Base-by-base conservation (phyloP, 1,140 invertebrate genomes). In the Pseudomyrmex sp. region DNA sequence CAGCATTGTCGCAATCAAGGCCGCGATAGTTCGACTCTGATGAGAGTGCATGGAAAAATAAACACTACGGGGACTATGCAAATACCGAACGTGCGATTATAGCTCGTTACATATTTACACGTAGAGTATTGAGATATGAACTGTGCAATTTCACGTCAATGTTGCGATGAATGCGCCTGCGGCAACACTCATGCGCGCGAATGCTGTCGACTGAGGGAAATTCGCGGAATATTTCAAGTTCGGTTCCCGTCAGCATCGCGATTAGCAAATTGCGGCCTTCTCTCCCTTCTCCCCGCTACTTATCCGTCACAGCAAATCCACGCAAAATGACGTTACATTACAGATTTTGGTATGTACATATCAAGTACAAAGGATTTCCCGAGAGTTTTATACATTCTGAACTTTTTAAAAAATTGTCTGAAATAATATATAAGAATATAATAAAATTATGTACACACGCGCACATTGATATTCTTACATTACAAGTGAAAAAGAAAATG, bases 151-250 rank as follows among this genome's bases (percentile, higher is more conserved):
- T 80, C 76, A 72, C 54, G 54, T 80, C 76, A 80, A 72, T 80
- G 66, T 61, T 80, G 56, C 76, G 59, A 59, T 23, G 76, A 72
- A 70, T 72, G 35, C 12, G 76, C 76, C 54, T 72, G 54, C 70
- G 79, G 61, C 35, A 52, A 48, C 70, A 63, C 13, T n/a, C 50
- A 52, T 82, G 23, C n/a, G 12, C n/a, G 79, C 58, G 56, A 8
- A 12, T 15, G 68, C 3, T 54, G 59, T 62, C 46, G 69, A 61
- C 46, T 7, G 48, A 74, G 48, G 46, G 48, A 70, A 72, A 70
- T 80, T 80, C 46, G 15, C 10, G 79, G 44, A 82, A 82, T 82
- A 82, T 82, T 82, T 82, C 52, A 80, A 80, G 66, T 80, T 80
- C 70, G 59, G 46, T 62, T 82, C 70, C 12, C 48, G 15, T 15